Conservation (phyloP, 2,888 invertebrate species). For the Tryphoninae sp. region DNA sequence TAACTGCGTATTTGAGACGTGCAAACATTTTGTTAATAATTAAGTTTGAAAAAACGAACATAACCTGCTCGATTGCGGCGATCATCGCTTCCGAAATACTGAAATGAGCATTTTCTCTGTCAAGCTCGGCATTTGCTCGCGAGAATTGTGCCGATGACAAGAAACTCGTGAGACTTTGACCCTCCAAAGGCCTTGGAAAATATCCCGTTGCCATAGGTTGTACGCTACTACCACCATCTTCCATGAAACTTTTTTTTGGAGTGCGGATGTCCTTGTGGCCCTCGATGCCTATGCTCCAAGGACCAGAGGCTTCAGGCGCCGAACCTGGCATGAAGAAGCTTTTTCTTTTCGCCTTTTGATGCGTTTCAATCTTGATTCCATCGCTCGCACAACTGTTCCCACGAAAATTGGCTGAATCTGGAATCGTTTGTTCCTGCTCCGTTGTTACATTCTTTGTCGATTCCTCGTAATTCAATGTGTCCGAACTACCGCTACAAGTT, state of each 20-base stretch:
- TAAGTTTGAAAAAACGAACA: not conserved
- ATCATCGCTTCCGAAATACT: constrained; percentile 92
- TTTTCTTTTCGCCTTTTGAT: constrained; percentile 65
- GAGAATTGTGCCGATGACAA: constrained; percentile 88
- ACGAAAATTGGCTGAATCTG: not conserved
- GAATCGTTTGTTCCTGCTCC: constrained; percentile 54
- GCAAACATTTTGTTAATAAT: not conserved
- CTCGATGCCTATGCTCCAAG: constrained; percentile 75
- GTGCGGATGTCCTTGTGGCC: constrained; percentile 82
- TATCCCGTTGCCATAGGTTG: constrained; percentile 85
- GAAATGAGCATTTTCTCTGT: constrained; percentile 93
- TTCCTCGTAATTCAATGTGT: constrained; percentile 71
- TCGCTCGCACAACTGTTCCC: constrained; percentile 54
- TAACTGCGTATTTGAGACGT: too few relatives aligned
- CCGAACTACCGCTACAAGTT: constrained; percentile 70
- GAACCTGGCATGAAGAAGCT: constrained; percentile 70
- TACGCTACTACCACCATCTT: constrained; percentile 84
- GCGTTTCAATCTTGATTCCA: constrained; percentile 59
- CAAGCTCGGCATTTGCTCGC: constrained; percentile 88
- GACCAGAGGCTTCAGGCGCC: constrained; percentile 74
- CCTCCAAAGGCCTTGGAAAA: constrained; percentile 85
- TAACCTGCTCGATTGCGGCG: constrained; percentile 88
- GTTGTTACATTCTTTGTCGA: constrained; percentile 36
- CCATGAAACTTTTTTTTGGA: constrained; percentile 84
- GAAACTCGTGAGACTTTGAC: constrained; percentile 89